Percentiles rank a stretch among this genome's conserved stretches.
These are phyloP conservation scores for Lota lota DNA, from an alignment of 2,113 vertebrate species.

Conservation along the genomic window DNA sequence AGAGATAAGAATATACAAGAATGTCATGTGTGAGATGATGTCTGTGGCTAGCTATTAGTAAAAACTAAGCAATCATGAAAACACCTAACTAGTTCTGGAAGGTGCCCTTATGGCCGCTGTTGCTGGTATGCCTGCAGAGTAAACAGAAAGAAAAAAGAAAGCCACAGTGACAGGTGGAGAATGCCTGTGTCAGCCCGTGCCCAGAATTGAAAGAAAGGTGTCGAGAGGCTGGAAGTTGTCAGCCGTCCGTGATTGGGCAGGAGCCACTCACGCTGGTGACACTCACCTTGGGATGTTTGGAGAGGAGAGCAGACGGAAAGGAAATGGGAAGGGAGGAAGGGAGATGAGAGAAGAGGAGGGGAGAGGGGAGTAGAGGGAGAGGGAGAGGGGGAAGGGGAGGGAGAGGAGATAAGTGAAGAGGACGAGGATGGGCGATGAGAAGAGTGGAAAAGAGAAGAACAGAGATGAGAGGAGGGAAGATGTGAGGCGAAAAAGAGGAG, in stretches of 20 bases:
- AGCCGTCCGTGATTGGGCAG: too few relatives aligned
- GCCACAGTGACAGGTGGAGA: background rate
- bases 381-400: slow-evolving; percentile 2
- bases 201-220: slow-evolving; percentile 22
- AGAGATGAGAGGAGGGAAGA: background rate
- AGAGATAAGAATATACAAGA: too few relatives aligned
- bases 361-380: slow-evolving; percentile 10
- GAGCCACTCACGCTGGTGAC: slow-evolving; percentile 36
- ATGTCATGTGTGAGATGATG: too few relatives aligned
- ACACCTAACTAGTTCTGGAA: too few relatives aligned
- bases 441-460: background rate
- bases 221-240: slow-evolving; percentile 30
- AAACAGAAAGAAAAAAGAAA: too few relatives aligned
- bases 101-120: too few relatives aligned
- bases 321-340: slow-evolving; percentile 32
- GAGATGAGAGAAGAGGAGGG: slow-evolving; percentile 8
- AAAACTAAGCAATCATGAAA: slow-evolving; percentile 27
- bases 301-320: slow-evolving; percentile 9
- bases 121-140: too few relatives aligned
- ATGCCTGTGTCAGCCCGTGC: slow-evolving; percentile 8
- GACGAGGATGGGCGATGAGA: too few relatives aligned
- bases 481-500: background rate
- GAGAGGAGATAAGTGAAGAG: background rate
- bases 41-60: slow-evolving; percentile 43
- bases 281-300: slow-evolving; percentile 6